These are phyloP conservation scores for Patella depressa DNA, from an alignment of 2,888 invertebrate genomes.

Conservation along the genomic window DNA sequence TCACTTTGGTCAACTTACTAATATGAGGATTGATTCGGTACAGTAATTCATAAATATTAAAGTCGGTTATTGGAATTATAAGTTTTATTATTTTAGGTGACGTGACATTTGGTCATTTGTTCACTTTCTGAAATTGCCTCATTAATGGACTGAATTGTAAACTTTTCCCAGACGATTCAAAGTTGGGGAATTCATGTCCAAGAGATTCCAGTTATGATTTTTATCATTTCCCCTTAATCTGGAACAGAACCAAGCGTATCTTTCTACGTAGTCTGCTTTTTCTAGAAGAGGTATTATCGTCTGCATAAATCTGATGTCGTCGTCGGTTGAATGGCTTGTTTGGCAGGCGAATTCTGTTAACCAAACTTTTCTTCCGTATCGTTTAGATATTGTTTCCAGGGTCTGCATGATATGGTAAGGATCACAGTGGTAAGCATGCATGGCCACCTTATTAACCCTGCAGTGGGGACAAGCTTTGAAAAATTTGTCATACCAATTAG, in stretches of 20 bases:
- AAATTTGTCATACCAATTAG: constrained; percentile 46
- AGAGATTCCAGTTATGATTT: constrained; percentile 27
- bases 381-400: constrained; percentile 33
- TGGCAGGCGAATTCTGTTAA: constrained; percentile 46
- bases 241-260: constrained; percentile 40
- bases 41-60: no score
- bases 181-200: constrained; percentile 23
- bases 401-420: constrained; percentile 34
- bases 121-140: no score
- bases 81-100: no score
- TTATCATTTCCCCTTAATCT: constrained; percentile 20
- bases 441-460: constrained; percentile 46
- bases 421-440: constrained; percentile 45
- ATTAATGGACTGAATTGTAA: constrained; percentile 32
- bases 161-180: constrained; percentile 34
- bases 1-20: no score
- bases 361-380: constrained; percentile 43
- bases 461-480: constrained; percentile 44
- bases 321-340: constrained; percentile 25
- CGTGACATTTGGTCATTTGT: no score
- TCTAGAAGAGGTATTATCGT: constrained; percentile 38
- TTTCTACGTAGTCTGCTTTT: constrained; percentile 32
- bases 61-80: no score
- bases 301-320: constrained; percentile 36
- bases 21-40: no score